Percentiles rank a stretch among this genome's conserved stretches.
Conservation (phyloP, 2,888 invertebrate species). For the Cetonia aurata region DNA sequence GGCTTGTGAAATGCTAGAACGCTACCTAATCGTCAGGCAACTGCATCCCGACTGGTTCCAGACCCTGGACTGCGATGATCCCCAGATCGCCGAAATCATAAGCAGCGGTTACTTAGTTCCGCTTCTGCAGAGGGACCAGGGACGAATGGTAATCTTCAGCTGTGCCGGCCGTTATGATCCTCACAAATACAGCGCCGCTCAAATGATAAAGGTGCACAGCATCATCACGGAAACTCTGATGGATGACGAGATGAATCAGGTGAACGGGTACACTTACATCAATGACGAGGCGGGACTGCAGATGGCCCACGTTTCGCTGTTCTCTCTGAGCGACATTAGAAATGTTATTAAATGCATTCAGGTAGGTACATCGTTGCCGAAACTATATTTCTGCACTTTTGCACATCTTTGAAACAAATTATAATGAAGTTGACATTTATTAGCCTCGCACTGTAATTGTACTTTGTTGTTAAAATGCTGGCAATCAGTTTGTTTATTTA, state of each 20-base stretch:
- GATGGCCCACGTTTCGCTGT: slow-evolving; percentile 85
- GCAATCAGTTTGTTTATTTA: too few relatives aligned
- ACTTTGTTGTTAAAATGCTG: too few relatives aligned
- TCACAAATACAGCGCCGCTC: slow-evolving; percentile 75
- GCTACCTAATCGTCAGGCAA: slow-evolving; percentile 87
- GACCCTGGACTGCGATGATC: slow-evolving; percentile 83
- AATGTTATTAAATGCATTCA: slow-evolving; percentile 84
- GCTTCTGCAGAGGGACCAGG: slow-evolving; percentile 80
- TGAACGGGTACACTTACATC: slow-evolving; percentile 86
- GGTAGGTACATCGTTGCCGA: slow-evolving; percentile 66
- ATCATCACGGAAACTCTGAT: slow-evolving; percentile 86
- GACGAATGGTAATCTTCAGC: slow-evolving; percentile 83
- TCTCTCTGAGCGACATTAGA: slow-evolving; percentile 84
- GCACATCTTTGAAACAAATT: too few relatives aligned
- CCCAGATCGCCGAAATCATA: slow-evolving; percentile 83
- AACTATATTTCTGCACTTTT: too few relatives aligned
- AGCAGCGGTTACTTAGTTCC: slow-evolving; percentile 85
- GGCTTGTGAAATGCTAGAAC: slow-evolving; percentile 89
- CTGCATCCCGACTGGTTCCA: slow-evolving; percentile 90
- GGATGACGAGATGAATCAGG: slow-evolving; percentile 87
- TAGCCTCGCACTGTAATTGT: too few relatives aligned
- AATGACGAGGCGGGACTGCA: slow-evolving; percentile 87
- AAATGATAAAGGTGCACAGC: slow-evolving; percentile 88
- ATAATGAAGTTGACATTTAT: too few relatives aligned
- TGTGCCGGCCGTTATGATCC: slow-evolving; percentile 76